Evolutionary conservation across 2,888 invertebrate genomes (phyloP).

Genomic region (Lycophotia porphyrea): DNA sequence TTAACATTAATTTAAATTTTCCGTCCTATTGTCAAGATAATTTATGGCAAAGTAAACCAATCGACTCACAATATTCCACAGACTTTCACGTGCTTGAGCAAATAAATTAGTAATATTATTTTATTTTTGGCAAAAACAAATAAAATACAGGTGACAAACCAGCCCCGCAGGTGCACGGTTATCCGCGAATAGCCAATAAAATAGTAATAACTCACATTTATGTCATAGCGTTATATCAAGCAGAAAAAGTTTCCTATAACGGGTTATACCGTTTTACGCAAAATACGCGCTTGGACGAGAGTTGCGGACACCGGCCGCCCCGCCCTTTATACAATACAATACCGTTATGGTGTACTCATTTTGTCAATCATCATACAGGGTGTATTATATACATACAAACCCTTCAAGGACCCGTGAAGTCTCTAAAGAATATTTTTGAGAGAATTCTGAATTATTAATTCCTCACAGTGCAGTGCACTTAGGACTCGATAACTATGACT

Average conservation of each 20-base stretch:
- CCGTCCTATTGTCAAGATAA: constrained; percentile 27
- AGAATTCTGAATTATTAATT: too few species aligned
- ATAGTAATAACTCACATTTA: constrained; percentile 31
- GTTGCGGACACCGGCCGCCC: too few species aligned
- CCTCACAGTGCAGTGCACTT: too few species aligned
- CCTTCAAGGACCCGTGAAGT: neutral
- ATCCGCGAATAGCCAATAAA: constrained; percentile 20
- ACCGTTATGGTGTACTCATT: neutral
- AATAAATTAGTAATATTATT: constrained; percentile 24
- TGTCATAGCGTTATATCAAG: neutral
- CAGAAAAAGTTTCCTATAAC: neutral
- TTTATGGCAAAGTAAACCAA: constrained; percentile 9
- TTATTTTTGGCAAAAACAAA: neutral
- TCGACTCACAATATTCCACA: constrained; percentile 8
- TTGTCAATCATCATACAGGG: neutral
- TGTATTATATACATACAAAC: too few species aligned
- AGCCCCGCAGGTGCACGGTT: constrained; percentile 45
- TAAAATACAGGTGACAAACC: constrained; percentile 31
- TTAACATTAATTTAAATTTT: constrained; percentile 54
- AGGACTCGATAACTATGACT: too few species aligned
- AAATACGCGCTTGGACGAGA: too few species aligned
- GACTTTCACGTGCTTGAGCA: constrained; percentile 46
- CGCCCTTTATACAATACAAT: too few species aligned
- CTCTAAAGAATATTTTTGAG: too few species aligned
- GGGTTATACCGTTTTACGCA: neutral